These are phyloP conservation scores for Clarias platycephalus DNA, from an alignment of 2,797 vertebrate species.

Conservation along the genomic window DNA sequence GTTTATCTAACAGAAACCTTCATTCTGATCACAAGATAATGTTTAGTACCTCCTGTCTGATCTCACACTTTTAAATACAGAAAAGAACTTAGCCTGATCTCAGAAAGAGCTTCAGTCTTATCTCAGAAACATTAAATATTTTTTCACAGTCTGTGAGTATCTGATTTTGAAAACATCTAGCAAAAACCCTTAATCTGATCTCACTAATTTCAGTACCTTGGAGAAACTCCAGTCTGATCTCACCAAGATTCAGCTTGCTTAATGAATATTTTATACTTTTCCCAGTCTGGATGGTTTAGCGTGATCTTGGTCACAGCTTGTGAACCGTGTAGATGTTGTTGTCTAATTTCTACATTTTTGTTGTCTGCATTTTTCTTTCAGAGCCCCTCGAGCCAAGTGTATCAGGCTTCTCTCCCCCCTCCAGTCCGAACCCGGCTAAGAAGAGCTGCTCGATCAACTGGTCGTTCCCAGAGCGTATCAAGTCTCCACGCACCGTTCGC, in stretches of 20 bases:
- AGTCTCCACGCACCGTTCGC: slow-evolving; percentile 93
- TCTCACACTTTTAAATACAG: not conserved
- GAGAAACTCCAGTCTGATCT: not conserved
- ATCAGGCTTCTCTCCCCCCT: slow-evolving; percentile 82
- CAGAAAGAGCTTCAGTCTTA: not conserved
- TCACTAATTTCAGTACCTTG: not conserved
- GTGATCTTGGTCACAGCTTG: not conserved
- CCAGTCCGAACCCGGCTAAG: slow-evolving; percentile 88
- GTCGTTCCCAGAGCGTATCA: slow-evolving; percentile 97
- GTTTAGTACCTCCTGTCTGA: not conserved
- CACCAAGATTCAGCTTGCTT: no score
- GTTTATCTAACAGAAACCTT: not conserved
- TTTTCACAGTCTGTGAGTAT: not conserved
- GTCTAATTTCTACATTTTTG: not conserved
- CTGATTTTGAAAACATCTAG: not conserved
- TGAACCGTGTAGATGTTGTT: not conserved
- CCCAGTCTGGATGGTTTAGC: not conserved
- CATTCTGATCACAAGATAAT: not conserved
- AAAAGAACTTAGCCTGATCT: not conserved
- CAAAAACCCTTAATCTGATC: not conserved
- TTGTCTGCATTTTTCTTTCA: slow-evolving; percentile 53
- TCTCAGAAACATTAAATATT: not conserved
- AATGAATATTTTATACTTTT: not conserved
- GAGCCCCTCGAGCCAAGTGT: slow-evolving; percentile 74
- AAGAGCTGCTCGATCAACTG: slow-evolving; percentile 92